Evolutionary conservation across 2,797 vertebrate species (phyloP).

Genomic region (Macroramphosus scolopax): DNA sequence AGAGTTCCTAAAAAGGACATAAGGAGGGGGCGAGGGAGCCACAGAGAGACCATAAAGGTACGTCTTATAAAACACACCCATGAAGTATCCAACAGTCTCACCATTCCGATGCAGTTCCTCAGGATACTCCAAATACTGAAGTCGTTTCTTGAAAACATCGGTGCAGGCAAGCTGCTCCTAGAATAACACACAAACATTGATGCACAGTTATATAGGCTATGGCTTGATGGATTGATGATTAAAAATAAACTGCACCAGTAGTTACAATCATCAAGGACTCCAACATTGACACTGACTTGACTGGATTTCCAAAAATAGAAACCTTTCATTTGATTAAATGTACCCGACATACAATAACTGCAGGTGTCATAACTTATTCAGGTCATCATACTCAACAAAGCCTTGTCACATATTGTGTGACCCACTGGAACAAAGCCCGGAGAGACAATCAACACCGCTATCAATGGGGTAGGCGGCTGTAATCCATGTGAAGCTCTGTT

Average conservation of each 20-base stretch:
- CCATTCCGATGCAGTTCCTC: conserved; percentile 98
- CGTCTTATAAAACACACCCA: no score
- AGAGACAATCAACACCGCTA: conserved; percentile 28
- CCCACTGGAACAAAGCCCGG: conserved; percentile 35
- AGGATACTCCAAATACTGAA: conserved; percentile 99
- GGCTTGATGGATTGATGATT: background rate
- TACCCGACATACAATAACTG: conserved; percentile 24
- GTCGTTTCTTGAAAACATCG: conserved; percentile 98
- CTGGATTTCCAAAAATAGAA: conserved; percentile 9
- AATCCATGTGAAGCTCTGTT: conserved; percentile 15
- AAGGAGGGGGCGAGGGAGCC: background rate
- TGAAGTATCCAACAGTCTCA: conserved; percentile 70
- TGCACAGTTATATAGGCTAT: background rate
- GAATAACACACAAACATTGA: conserved; percentile 28
- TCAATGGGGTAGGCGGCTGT: conserved; percentile 10
- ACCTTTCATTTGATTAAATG: conserved; percentile 21
- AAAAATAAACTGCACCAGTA: background rate
- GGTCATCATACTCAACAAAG: conserved; percentile 32
- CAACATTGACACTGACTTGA: background rate
- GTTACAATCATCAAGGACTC: background rate
- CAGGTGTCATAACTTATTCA: conserved; percentile 36
- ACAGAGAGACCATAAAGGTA: no score
- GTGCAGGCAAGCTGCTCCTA: conserved; percentile 92
- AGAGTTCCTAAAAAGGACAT: conserved; percentile 83
- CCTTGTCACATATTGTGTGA: conserved; percentile 28